Evolutionary conservation across 2,797 vertebrate species (phyloP).

Genomic region (Potorous gilbertii): DNA sequence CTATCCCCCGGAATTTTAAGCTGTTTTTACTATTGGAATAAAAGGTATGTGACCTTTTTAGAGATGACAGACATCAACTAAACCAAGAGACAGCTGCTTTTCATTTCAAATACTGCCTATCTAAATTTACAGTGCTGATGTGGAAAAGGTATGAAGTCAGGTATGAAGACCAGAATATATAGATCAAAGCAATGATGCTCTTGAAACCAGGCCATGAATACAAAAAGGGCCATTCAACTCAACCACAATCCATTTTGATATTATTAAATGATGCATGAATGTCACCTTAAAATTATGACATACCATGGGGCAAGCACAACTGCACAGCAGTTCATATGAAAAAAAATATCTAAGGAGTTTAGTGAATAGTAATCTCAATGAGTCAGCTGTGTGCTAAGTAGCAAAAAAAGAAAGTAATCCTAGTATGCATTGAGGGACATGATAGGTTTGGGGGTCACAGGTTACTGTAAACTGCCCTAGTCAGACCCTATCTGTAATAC

Average conservation of each 20-base stretch:
- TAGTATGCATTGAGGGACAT: background rate
- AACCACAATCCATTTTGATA: background rate
- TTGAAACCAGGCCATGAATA: background rate
- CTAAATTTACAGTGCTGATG: conserved; percentile 25
- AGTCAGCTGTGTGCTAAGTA: background rate
- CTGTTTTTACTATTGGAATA: background rate
- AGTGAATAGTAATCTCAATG: background rate
- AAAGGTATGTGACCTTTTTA: conserved; percentile 10
- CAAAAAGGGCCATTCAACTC: background rate
- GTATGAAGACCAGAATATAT: background rate
- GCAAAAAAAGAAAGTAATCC: background rate
- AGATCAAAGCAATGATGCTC: background rate
- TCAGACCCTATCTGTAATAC: background rate
- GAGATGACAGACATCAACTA: conserved; percentile 6
- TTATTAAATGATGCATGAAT: background rate
- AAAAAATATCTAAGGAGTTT: background rate
- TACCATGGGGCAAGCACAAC: background rate
- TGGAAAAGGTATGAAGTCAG: conserved; percentile 15
- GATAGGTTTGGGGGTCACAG: background rate
- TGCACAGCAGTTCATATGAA: background rate
- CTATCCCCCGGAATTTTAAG: background rate
- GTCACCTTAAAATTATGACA: background rate
- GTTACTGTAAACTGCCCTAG: background rate
- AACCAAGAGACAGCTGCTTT: conserved; percentile 12
- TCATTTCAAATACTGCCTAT: conserved; percentile 9